phyloP scores from a whole-genome alignment of 2,888 invertebrate genomes.

The Sceliomorpha sp. region DNA sequence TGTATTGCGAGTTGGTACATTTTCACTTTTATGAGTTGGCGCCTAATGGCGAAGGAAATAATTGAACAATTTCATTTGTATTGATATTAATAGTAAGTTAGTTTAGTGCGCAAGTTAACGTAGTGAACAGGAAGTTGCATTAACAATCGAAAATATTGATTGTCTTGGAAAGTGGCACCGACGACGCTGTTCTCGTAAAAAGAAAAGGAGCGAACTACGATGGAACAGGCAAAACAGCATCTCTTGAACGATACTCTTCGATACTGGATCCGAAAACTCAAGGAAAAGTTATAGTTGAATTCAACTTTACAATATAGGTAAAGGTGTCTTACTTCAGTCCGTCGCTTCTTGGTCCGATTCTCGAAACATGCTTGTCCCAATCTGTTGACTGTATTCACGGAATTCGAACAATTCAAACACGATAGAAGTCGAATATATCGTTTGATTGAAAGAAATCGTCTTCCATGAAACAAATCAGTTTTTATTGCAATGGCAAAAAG shows the following conservation, averaged over 20 bases:
- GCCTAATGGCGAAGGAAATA: too few species aligned
- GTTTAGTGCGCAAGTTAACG: slow-evolving; percentile 11
- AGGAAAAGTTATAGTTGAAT: slow-evolving; percentile 53
- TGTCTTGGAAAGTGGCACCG: slow-evolving; percentile 31
- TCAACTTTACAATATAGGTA: slow-evolving; percentile 53
- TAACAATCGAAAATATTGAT: slow-evolving; percentile 34
- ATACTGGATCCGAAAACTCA: slow-evolving; percentile 40
- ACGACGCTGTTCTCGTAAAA: too few species aligned
- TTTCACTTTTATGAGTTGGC: too few species aligned
- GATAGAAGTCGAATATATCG: slow-evolving; percentile 47
- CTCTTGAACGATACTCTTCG: slow-evolving; percentile 46
- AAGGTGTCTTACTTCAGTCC: slow-evolving; percentile 51
- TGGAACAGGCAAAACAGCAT: slow-evolving; percentile 27
- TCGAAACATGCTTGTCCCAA: slow-evolving; percentile 32
- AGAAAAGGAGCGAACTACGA: too few species aligned
- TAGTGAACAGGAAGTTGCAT: slow-evolving; percentile 6
- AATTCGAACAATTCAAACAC: slow-evolving; percentile 47
- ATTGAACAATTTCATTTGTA: too few species aligned
- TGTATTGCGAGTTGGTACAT: too few species aligned
- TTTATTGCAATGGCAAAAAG: slow-evolving; percentile 44
- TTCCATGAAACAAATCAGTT: slow-evolving; percentile 51
- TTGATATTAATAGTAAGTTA: too few species aligned
- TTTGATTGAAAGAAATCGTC: slow-evolving; percentile 50
- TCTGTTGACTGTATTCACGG: slow-evolving; percentile 47
- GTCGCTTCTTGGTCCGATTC: slow-evolving; percentile 41